Evolutionary conservation across 2,888 invertebrate genomes (phyloP).

Genomic region (Eremobia ochroleuca): DNA sequence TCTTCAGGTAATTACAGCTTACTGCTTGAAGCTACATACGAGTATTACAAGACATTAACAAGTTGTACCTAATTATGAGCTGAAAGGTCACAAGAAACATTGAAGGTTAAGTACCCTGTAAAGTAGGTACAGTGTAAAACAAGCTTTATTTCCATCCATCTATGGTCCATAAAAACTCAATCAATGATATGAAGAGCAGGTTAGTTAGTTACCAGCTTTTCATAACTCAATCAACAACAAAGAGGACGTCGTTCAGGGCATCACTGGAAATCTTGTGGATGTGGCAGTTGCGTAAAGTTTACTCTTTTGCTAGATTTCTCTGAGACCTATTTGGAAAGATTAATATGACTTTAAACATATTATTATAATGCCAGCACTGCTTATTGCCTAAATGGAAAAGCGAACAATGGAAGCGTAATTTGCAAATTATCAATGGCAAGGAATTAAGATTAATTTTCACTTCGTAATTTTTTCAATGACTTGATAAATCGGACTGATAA

Average conservation of each 20-base stretch:
- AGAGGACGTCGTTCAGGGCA: background rate
- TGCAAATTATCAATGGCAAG: background rate
- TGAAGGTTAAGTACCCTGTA: conserved; percentile 45
- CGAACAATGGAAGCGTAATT: background rate
- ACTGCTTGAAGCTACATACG: conserved; percentile 43
- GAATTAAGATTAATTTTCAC: background rate
- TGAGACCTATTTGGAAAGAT: background rate
- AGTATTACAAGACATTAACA: conserved; percentile 61
- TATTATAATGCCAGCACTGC: background rate
- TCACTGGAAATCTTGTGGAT: background rate
- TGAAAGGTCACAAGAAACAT: conserved; percentile 51
- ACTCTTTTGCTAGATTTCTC: background rate
- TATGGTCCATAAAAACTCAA: conserved; percentile 1
- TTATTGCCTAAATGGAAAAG: background rate
- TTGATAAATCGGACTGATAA: background rate
- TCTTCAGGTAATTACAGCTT: conserved; percentile 42
- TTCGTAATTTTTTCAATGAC: background rate
- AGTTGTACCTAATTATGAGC: conserved; percentile 58
- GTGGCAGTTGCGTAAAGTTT: background rate
- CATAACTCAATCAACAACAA: conserved; percentile 47
- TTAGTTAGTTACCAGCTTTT: conserved; percentile 26
- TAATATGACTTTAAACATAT: background rate
- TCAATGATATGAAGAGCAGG: background rate
- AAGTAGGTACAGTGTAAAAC: conserved; percentile 27
- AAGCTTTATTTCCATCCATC: conserved; percentile 3